Evolutionary conservation across 1,140 invertebrate species (phyloP), one percentile per base, ranked within the genome.

Genomic region (Solen grandis): DNA sequence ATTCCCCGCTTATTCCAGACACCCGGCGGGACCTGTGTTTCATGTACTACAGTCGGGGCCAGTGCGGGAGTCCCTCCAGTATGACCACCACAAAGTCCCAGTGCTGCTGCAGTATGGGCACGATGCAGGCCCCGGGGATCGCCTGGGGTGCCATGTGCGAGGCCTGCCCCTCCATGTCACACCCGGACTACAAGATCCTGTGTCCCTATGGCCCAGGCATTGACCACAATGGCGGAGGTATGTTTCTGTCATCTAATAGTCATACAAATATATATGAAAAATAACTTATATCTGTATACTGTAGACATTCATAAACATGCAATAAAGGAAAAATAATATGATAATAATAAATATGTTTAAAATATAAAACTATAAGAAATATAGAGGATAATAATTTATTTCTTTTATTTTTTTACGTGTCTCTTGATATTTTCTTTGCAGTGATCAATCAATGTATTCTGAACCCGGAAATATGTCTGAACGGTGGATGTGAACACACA

Each of bases 121-220:
- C 94, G 54, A 95, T 95, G 8, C 94, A 95, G 72, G 94, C 95
- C 0, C 94, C 96, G 90, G 79, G 78, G 13, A 84, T 89, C 31
- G 96, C 95, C 14, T 98, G 96, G 96, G 97, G 97, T 19, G 95
- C 94, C 2, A 95, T 94, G 1, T 97, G 96, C 91, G 94, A 96
- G 85, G 92, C 94, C 0, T 97, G 97, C 90, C 97, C 96, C 0
- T 90, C 94, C 69, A 94, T 94, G 0, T 95, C 94, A 0, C 94
- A 94, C 33, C 92, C 93, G 1, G 96, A 96, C 66, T 97, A 96
- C 90, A 94, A 95, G 31, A 89, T 93, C 0, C 93, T 98, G 0
- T 97, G 97, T 90, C 96, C 96, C 0, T 95, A 96, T 89, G 96
- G 96, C 0, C 90, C 95, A 13, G 96, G 96, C 82, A 96, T 95